phyloP scores from a whole-genome alignment of 1,140 invertebrate species.

The Babylonia areolata region DNA sequence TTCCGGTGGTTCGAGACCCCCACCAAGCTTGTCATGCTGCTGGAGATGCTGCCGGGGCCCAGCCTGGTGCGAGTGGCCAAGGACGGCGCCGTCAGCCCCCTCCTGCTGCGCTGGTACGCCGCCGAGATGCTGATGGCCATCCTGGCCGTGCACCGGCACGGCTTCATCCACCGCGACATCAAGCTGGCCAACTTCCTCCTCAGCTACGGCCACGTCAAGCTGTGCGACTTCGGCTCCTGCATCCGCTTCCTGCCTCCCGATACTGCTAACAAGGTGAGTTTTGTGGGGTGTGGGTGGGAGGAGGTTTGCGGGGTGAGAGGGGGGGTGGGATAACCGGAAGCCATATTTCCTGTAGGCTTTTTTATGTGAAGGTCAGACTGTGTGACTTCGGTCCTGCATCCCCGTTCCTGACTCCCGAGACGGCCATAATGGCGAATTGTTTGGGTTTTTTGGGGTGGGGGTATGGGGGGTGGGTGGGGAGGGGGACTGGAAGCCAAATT shows the following conservation, averaged over 20 bases:
- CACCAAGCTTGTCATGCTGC: background rate
- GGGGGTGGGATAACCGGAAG: too few species aligned
- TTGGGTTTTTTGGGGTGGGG: too few species aligned
- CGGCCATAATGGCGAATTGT: too few species aligned
- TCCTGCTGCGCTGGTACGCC: background rate
- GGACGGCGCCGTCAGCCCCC: background rate
- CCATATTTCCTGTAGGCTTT: too few species aligned
- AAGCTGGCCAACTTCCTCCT: constrained; percentile 35
- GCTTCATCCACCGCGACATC: constrained; percentile 39
- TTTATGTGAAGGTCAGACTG: too few species aligned
- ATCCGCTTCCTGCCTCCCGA: background rate
- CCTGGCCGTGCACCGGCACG: background rate
- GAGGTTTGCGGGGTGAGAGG: too few species aligned
- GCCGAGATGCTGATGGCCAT: constrained; percentile 25
- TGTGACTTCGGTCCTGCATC: too few species aligned
- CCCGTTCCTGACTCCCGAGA: too few species aligned
- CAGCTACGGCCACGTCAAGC: background rate
- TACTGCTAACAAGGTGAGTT: background rate
- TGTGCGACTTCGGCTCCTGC: constrained; percentile 24
- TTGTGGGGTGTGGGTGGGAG: too few species aligned
- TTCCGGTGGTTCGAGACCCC: constrained; percentile 1
- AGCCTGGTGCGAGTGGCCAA: background rate
- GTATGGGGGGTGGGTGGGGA: too few species aligned
- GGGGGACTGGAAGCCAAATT: too few species aligned
- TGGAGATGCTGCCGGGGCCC: constrained; percentile 12